Evolutionary conservation across 2,113 vertebrate species (phyloP).

Genomic region (Orientallactaga bullata): DNA sequence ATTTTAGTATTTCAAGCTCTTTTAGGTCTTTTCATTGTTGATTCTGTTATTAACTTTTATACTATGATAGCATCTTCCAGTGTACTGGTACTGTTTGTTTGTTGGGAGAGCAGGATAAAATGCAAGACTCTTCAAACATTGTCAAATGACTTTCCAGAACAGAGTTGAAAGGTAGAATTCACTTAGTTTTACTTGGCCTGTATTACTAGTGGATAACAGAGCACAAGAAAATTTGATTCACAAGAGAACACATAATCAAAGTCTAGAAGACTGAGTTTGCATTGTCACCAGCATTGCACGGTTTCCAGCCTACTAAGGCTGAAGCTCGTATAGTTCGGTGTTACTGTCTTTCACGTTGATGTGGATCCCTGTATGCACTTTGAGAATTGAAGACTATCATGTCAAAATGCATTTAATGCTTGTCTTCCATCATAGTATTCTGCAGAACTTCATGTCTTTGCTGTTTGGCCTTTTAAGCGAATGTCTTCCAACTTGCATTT

Average conservation of each 20-base stretch:
- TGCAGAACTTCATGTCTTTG: background rate
- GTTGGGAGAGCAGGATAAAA: background rate
- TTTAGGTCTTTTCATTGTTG: background rate
- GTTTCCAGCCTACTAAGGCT: background rate
- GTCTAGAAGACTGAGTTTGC: background rate
- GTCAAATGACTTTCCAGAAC: background rate
- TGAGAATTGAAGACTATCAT: background rate
- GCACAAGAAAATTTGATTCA: background rate
- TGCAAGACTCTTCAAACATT: background rate
- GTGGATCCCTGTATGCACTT: background rate
- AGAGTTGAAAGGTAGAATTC: background rate
- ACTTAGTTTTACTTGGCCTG: background rate
- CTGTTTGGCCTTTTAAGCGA: background rate
- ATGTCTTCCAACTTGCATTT: background rate
- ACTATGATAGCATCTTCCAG: background rate
- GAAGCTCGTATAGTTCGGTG: background rate
- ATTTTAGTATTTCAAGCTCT: background rate
- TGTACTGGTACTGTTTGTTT: background rate
- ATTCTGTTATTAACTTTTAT: background rate
- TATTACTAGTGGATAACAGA: background rate
- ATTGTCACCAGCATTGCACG: background rate
- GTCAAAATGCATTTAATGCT: background rate
- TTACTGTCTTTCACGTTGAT: background rate
- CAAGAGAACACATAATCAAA: background rate
- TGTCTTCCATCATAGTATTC: background rate